phyloP scores from a whole-genome alignment of 1,140 invertebrate species.

The Dolichoris vasculosae region DNA sequence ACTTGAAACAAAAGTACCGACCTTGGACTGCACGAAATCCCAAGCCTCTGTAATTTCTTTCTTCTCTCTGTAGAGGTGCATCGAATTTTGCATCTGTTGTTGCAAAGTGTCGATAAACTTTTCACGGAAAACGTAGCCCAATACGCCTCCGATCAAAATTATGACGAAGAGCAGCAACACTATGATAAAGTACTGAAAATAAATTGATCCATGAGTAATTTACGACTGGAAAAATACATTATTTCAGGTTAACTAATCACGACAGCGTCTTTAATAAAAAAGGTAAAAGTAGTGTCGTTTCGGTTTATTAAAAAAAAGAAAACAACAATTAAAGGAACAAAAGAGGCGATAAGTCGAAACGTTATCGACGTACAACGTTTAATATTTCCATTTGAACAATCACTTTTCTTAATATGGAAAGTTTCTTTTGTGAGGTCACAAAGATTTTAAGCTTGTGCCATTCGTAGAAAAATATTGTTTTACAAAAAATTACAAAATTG shows the following conservation, averaged over 20 bases:
- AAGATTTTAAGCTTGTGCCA: no score
- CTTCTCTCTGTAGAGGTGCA: conserved; percentile 81
- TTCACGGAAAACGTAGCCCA: conserved; percentile 90
- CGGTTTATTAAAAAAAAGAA: no score
- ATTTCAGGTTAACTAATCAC: neutral
- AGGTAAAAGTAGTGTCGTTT: neutral
- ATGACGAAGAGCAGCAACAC: conserved; percentile 90
- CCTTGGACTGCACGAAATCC: conserved; percentile 84
- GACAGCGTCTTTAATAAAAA: neutral
- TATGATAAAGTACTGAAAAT: conserved; percentile 89
- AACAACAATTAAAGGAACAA: no score
- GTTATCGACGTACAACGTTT: no score
- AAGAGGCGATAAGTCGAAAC: no score
- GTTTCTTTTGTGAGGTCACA: no score
- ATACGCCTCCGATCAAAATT: conserved; percentile 90
- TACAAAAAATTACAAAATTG: no score
- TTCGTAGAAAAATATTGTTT: no score
- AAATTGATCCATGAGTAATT: conserved; percentile 47
- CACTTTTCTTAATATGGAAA: no score
- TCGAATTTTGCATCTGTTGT: conserved; percentile 84
- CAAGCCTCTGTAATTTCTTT: conserved; percentile 84
- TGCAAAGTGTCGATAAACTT: conserved; percentile 83
- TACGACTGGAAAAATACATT: neutral
- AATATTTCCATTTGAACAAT: no score
- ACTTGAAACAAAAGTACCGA: conserved; percentile 59